phyloP scores from a whole-genome alignment of 2,113 vertebrate species.

The Cichladusa arquata region DNA sequence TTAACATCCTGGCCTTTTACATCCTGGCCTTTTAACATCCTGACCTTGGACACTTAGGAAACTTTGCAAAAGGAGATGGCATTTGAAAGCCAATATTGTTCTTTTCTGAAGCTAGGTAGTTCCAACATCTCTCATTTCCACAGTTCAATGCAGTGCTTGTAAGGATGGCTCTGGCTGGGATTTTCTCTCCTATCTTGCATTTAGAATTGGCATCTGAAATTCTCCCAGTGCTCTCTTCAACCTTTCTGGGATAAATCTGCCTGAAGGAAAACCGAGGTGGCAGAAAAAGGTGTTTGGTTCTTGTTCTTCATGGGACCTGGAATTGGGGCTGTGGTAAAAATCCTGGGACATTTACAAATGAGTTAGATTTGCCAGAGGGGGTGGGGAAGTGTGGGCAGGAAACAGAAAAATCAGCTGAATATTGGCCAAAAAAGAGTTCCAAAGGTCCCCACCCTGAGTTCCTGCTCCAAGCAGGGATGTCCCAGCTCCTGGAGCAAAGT shows the following conservation, averaged over 20 bases:
- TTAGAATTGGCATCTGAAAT: not conserved
- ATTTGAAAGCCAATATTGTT: not conserved
- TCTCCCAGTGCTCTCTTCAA: not conserved
- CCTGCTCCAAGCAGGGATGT: not conserved
- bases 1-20: not conserved
- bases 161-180: not conserved
- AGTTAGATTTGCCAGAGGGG: not conserved
- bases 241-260: not conserved
- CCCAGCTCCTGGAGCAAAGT: not conserved
- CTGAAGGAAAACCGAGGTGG: not conserved
- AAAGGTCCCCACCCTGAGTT: not conserved
- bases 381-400: not conserved
- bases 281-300: not conserved
- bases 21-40: not conserved
- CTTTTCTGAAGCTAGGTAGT: not conserved
- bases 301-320: not conserved
- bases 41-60: not conserved
- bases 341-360: not conserved
- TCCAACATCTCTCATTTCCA: not conserved
- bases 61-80: not conserved
- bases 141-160: not conserved
- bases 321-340: not conserved
- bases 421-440: not conserved
- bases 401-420: not conserved
- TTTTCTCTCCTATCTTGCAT: not conserved